Evolutionary conservation across 1,140 invertebrate species (phyloP).

Genomic region (Campoletis sonorensis): DNA sequence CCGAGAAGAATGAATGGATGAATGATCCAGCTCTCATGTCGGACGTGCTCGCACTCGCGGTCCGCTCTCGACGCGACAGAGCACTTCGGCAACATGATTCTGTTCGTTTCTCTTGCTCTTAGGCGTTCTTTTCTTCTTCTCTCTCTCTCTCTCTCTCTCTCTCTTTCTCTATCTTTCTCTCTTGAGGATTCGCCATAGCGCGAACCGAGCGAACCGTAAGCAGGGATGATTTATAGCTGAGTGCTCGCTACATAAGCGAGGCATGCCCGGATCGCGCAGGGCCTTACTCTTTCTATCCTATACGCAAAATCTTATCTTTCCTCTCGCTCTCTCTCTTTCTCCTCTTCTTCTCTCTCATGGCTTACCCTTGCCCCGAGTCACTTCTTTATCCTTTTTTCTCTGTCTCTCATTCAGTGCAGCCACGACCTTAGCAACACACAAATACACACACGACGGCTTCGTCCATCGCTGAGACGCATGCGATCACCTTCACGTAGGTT

Average conservation of each 20-base stretch:
- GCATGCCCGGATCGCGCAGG: not conserved
- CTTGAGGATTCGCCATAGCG: not conserved
- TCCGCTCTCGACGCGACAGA: not conserved
- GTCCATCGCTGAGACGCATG: slow-evolving; percentile 32
- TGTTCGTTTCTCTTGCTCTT: not conserved
- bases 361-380: slow-evolving; percentile 20
- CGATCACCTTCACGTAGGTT: slow-evolving; percentile 21
- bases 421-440: slow-evolving; percentile 48
- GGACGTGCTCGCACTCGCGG: slow-evolving; percentile 13
- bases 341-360: not conserved
- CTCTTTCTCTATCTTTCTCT: no score
- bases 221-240: slow-evolving; percentile 53
- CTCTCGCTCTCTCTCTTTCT: not conserved
- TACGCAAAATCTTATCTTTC: not conserved
- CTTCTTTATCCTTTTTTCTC: slow-evolving; percentile 17
- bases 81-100: not conserved
- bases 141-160: slow-evolving; percentile 15
- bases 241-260: slow-evolving; percentile 30
- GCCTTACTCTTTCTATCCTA: slow-evolving; percentile 12
- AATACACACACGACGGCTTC: not conserved
- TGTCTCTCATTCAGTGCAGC: slow-evolving; percentile 21
- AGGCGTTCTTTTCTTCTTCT: not conserved
- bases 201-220: slow-evolving; percentile 48
- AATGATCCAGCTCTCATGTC: slow-evolving; percentile 32
- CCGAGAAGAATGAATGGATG: slow-evolving; percentile 46